Conservation (phyloP, 37 sponge, comb jelly and placozoan species). For the Bolinopsis microptera region DNA sequence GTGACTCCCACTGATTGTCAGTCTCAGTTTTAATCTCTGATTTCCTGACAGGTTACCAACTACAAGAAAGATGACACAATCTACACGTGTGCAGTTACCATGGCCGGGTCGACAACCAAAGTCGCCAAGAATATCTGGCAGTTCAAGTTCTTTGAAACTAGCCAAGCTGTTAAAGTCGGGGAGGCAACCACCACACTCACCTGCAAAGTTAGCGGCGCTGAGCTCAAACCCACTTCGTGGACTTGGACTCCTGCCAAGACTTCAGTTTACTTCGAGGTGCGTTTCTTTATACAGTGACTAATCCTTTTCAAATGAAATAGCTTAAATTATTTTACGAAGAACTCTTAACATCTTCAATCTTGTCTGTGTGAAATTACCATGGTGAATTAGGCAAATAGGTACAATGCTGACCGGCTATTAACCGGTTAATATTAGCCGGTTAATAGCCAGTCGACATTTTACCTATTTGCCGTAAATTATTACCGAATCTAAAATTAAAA, state of each 20-base stretch:
- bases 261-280: not conserved
- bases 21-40: not conserved
- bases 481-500: too few relatives aligned
- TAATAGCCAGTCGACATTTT: too few relatives aligned
- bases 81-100: constrained; percentile 7
- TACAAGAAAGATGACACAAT: constrained; percentile 9
- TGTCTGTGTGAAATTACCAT: too few relatives aligned
- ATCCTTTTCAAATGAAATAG: too few relatives aligned
- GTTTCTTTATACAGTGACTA: too few relatives aligned
- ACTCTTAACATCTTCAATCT: too few relatives aligned
- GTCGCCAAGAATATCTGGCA: not conserved
- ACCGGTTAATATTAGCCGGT: too few relatives aligned
- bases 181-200: not conserved
- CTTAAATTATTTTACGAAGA: not conserved
- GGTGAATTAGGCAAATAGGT: too few relatives aligned
- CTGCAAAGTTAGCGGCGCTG: not conserved
- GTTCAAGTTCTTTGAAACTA: not conserved
- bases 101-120: not conserved
- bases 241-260: constrained; percentile 31
- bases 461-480: too few relatives aligned
- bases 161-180: constrained; percentile 4
- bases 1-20: not conserved
- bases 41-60: not conserved
- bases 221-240: not conserved
- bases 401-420: too few relatives aligned